Conservation (phyloP, 2,888 invertebrate species). For the Rutpela maculata region DNA sequence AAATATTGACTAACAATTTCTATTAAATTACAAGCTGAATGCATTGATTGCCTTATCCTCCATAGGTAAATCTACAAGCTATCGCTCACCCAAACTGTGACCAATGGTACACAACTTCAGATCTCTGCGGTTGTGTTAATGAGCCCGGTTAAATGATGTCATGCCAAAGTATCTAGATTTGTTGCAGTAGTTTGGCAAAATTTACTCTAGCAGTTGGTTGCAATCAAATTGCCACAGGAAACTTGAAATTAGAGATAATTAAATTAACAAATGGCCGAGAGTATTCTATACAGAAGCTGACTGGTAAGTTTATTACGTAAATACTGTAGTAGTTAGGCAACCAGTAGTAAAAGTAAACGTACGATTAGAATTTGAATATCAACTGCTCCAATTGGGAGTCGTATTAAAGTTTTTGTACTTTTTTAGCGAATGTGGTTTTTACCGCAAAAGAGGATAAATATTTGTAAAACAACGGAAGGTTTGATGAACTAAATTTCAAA, state of each 20-base stretch:
- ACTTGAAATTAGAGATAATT: constrained; percentile 53
- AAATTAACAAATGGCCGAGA: constrained; percentile 51
- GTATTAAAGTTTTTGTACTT: not conserved
- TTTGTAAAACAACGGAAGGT: no score
- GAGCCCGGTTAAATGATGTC: constrained; percentile 33
- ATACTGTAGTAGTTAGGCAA: constrained; percentile 13
- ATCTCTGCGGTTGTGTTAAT: constrained; percentile 34
- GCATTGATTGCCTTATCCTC: not conserved
- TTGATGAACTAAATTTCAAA: no score
- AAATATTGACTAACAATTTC: not conserved
- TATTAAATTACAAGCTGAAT: not conserved
- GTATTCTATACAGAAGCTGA: constrained; percentile 9
- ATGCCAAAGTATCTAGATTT: constrained; percentile 36
- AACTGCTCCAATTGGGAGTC: not conserved
- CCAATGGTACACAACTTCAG: constrained; percentile 24
- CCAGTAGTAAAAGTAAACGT: constrained; percentile 1
- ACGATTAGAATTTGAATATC: not conserved
- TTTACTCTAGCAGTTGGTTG: constrained; percentile 36
- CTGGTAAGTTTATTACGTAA: constrained; percentile 21
- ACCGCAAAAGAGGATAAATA: no score
- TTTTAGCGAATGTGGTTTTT: no score
- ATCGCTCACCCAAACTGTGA: constrained; percentile 20
- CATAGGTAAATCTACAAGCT: constrained; percentile 7
- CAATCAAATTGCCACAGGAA: constrained; percentile 45
- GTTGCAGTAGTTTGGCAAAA: constrained; percentile 35